Evolutionary conservation across 2,888 invertebrate genomes (phyloP).

Genomic region (Eupithecia centaureata): DNA sequence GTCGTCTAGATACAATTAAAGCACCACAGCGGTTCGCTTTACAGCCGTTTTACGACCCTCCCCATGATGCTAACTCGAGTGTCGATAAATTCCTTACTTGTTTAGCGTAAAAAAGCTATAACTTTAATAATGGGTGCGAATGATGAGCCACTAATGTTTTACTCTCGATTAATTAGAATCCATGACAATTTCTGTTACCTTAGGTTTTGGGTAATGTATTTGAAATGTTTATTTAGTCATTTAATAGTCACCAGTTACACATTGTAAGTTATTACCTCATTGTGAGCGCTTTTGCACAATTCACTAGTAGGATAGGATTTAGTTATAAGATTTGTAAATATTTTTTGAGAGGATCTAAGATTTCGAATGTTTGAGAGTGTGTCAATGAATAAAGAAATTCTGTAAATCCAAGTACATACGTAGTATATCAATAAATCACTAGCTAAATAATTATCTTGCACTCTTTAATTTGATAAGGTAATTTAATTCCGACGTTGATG

Average conservation of each 20-base stretch:
- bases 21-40: conserved; percentile 63
- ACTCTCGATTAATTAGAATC: conserved; percentile 55
- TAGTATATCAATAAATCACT: not conserved
- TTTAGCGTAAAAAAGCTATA: conserved; percentile 68
- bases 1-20: conserved; percentile 47
- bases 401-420: not conserved
- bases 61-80: conserved; percentile 68
- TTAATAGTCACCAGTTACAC: conserved; percentile 82
- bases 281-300: conserved; percentile 82
- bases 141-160: conserved; percentile 49
- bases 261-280: conserved; percentile 81
- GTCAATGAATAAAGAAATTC: not conserved
- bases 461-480: conserved; percentile 45
- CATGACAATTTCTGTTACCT: conserved; percentile 79
- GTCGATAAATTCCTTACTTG: conserved; percentile 75
- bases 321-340: conserved; percentile 64
- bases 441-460: not conserved
- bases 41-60: conserved; percentile 71
- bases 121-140: conserved; percentile 54
- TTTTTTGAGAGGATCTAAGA: conserved; percentile 45
- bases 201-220: conserved; percentile 66
- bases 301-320: conserved; percentile 66
- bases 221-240: conserved; percentile 72
- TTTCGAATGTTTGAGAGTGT: conserved; percentile 36
- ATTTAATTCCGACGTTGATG: conserved; percentile 53